These are phyloP conservation scores for Acronicta alni DNA, from an alignment of 2,888 invertebrate genomes.

Conservation along the genomic window DNA sequence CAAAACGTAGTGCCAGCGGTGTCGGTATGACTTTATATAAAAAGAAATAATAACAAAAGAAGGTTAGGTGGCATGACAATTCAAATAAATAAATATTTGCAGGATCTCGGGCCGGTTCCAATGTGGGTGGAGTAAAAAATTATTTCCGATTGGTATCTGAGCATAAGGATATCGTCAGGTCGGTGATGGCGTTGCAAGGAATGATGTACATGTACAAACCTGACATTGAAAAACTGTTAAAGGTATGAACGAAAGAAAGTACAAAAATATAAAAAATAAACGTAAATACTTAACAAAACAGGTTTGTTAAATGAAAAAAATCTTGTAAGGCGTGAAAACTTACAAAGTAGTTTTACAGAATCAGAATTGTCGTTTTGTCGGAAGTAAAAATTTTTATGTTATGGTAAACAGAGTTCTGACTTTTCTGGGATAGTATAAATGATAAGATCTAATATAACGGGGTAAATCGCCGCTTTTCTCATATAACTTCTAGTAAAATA, in stretches of 20 bases:
- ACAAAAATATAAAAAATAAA: too few species aligned
- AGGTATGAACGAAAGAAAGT: slow-evolving; percentile 69
- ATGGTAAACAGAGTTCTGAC: too few species aligned
- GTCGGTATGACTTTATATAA: slow-evolving; percentile 13
- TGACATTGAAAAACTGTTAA: slow-evolving; percentile 90
- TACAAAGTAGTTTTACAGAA: too few species aligned
- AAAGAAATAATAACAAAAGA: not conserved
- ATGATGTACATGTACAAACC: slow-evolving; percentile 92
- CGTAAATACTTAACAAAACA: too few species aligned
- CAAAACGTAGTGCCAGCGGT: slow-evolving; percentile 66
- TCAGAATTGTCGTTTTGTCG: too few species aligned
- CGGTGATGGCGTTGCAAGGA: slow-evolving; percentile 93
- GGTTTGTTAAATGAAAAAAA: too few species aligned
- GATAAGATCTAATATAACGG: too few species aligned
- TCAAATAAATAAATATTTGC: not conserved
- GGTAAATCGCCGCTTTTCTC: too few species aligned
- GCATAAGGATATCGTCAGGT: slow-evolving; percentile 94
- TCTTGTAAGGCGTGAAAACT: too few species aligned
- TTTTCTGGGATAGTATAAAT: too few species aligned
- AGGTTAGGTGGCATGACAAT: not conserved
- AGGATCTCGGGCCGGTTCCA: slow-evolving; percentile 75
- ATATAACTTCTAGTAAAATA: too few species aligned
- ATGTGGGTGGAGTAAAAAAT: slow-evolving; percentile 78
- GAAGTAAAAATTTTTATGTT: too few species aligned
- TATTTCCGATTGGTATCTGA: slow-evolving; percentile 93